phyloP scores from a whole-genome alignment of 2,113 vertebrate species.

The Trematomus loennbergii region DNA sequence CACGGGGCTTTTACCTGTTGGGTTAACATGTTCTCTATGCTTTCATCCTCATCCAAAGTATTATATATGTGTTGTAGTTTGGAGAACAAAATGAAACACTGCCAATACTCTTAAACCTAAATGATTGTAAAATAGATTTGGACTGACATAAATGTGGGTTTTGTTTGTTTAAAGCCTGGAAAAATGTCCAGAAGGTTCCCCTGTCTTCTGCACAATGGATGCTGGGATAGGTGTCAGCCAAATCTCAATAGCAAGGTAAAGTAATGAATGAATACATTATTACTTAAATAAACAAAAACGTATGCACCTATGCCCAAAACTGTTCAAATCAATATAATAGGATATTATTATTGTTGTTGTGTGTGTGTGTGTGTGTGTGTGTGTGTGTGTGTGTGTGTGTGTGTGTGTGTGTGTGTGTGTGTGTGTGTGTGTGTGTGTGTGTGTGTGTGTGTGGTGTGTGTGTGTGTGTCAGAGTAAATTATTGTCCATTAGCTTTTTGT shows the following conservation, averaged over 20 bases:
- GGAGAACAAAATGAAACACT: neutral
- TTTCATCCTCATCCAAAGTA: neutral
- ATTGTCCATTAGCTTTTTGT: neutral
- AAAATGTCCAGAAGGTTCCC: conserved; percentile 11
- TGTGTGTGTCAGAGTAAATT: neutral
- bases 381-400: too few relatives aligned
- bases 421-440: too few relatives aligned
- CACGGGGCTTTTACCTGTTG: neutral
- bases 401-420: too few relatives aligned
- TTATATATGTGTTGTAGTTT: neutral
- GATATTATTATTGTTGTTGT: too few relatives aligned
- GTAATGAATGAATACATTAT: neutral
- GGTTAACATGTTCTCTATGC: neutral
- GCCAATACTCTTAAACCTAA: too few relatives aligned
- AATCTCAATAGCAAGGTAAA: conserved; percentile 19
- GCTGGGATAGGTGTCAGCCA: neutral
- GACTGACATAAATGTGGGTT: neutral
- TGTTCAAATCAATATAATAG: too few relatives aligned
- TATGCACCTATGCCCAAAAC: too few relatives aligned
- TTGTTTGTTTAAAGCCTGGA: conserved; percentile 26
- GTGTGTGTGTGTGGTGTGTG: too few relatives aligned
- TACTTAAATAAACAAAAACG: too few relatives aligned
- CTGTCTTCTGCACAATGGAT: conserved; percentile 12
- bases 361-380: too few relatives aligned
- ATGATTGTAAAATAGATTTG: too few relatives aligned